These are phyloP conservation scores for Dione juno DNA, from an alignment of 2,888 invertebrate genomes.

Conservation along the genomic window DNA sequence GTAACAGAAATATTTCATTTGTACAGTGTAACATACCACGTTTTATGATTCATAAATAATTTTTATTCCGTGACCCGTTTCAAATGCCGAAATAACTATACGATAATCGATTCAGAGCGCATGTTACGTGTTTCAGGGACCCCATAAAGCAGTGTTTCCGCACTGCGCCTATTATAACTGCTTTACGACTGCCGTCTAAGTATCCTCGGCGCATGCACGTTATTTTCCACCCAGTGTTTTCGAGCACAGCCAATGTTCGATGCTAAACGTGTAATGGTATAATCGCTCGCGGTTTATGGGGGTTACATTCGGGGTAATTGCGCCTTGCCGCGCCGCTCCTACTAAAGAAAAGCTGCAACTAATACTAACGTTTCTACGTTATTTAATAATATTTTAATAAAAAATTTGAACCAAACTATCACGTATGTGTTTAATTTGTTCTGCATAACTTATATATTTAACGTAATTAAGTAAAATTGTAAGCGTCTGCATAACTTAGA, in stretches of 20 bases:
- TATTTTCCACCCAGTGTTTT: conserved; percentile 59
- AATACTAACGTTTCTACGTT: conserved; percentile 56
- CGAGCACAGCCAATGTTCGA: conserved; percentile 63
- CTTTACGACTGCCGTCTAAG: conserved; percentile 71
- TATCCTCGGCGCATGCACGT: conserved; percentile 66
- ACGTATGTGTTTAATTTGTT: background rate
- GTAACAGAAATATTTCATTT: conserved; percentile 26
- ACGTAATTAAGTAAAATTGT: conserved; percentile 4
- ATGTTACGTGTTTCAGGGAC: conserved; percentile 75
- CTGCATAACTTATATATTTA: background rate
- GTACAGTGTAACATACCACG: conserved; percentile 50
- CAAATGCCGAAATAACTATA: conserved; percentile 70
- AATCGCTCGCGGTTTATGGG: conserved; percentile 54
- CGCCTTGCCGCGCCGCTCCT: conserved; percentile 54
- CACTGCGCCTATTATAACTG: conserved; percentile 76
- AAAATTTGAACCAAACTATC: background rate
- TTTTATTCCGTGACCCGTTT: conserved; percentile 68
- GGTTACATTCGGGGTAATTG: conserved; percentile 68
- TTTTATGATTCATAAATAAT: conserved; percentile 70
- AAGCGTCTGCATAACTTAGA: background rate
- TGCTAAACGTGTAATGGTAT: conserved; percentile 66
- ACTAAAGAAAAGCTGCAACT: conserved; percentile 55
- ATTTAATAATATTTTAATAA: background rate
- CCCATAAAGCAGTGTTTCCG: conserved; percentile 75
- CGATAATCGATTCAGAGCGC: conserved; percentile 73